Evolutionary conservation across 2,888 invertebrate genomes (phyloP), one percentile per base, ranked within the genome.

Genomic region (Encarsia formosa): DNA sequence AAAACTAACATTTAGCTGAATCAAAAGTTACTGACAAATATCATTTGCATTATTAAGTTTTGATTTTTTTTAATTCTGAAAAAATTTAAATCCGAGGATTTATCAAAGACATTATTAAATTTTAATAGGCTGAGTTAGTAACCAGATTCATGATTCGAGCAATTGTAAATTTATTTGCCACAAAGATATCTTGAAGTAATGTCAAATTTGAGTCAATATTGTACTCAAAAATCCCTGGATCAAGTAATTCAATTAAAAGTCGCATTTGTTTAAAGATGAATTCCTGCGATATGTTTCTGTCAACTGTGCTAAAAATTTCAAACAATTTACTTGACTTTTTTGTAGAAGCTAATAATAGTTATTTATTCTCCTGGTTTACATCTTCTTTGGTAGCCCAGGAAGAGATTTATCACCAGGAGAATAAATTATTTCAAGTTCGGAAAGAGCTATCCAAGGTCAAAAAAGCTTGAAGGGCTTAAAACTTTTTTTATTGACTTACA

Each of bases 401-500:
- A n/a, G n/a, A n/a, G n/a, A n/a, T n/a, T n/a, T n/a, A n/a, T n/a
- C n/a, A n/a, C n/a, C n/a, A n/a, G n/a, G n/a, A n/a, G n/a, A n/a
- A n/a, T n/a, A n/a, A n/a, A n/a, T n/a, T n/a, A n/a, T n/a, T n/a
- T n/a, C n/a, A n/a, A n/a, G n/a, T n/a, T n/a, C n/a, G n/a, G n/a
- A n/a, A n/a, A n/a, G n/a, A n/a, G n/a, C n/a, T n/a, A n/a, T n/a
- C n/a, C n/a, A n/a, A n/a, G n/a, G n/a, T n/a, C n/a, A n/a, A n/a
- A n/a, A n/a, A n/a, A n/a, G n/a, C n/a, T n/a, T n/a, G n/a, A n/a
- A n/a, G n/a, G n/a, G n/a, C n/a, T n/a, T n/a, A n/a, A n/a, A n/a
- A n/a, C 9, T 24, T 24, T n/a, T n/a, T n/a, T n/a, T 15, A 13
- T n/a, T 13, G n/a, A 76, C 79, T 79, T 65, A 84, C 84, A 83